phyloP scores from a whole-genome alignment of 2,113 vertebrate genomes.

The Campylorhamphus procurvoides region DNA sequence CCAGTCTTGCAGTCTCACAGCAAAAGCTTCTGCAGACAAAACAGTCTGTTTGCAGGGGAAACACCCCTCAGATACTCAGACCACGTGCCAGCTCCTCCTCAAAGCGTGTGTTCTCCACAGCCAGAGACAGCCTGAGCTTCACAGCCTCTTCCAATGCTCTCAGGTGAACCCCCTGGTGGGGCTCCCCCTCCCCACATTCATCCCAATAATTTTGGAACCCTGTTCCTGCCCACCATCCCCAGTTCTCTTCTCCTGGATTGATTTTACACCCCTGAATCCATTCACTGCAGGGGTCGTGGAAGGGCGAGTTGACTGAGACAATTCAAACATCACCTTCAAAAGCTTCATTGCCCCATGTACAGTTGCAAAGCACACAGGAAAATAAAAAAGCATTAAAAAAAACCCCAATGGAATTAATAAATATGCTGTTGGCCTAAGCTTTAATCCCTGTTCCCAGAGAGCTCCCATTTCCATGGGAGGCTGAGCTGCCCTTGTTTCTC shows the following conservation, averaged over 20 bases:
- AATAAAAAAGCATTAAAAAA: background rate
- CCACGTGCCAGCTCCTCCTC: background rate
- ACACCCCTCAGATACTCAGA: accelerated
- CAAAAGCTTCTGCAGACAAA: background rate
- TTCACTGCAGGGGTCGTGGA: background rate
- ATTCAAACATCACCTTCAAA: background rate
- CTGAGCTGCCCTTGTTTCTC: background rate
- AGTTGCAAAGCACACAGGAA: background rate
- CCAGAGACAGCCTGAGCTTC: background rate
- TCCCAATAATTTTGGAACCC: background rate
- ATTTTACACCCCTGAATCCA: background rate
- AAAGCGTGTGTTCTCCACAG: background rate
- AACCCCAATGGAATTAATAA: background rate
- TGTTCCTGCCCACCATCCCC: background rate
- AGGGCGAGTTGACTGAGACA: background rate
- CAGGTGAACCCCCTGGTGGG: background rate
- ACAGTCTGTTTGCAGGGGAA: background rate
- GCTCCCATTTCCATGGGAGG: background rate
- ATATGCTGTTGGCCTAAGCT: background rate
- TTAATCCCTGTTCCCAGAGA: background rate
- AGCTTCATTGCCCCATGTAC: background rate
- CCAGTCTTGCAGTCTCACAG: background rate
- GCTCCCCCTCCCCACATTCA: background rate
- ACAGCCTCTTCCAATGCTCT: background rate
- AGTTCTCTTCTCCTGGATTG: background rate